phyloP scores from a whole-genome alignment of 2,113 vertebrate genomes.

The Cheilinus undulatus region DNA sequence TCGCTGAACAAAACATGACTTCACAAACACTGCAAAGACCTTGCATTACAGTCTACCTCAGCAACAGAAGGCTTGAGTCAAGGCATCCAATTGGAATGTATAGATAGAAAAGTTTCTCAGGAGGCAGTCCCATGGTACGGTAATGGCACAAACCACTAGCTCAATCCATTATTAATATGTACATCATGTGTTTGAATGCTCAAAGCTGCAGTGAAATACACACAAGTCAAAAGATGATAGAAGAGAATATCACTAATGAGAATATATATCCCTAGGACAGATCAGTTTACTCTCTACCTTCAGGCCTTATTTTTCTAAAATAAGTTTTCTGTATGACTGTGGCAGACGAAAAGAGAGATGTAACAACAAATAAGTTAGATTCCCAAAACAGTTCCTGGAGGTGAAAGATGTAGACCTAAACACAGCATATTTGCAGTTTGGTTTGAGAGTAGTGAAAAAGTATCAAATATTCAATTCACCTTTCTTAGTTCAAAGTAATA shows the following conservation, averaged over 20 bases:
- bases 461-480: background rate
- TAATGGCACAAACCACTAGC: constrained; percentile 52
- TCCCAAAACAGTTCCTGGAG: background rate
- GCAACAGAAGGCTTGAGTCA: constrained; percentile 64
- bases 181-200: constrained; percentile 55
- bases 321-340: background rate
- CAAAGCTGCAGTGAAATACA: constrained; percentile 39
- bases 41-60: constrained; percentile 43
- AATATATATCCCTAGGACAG: background rate
- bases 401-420: background rate
- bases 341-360: background rate
- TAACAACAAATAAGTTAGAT: background rate
- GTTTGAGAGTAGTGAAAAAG: background rate
- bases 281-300: background rate
- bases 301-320: constrained; percentile 5
- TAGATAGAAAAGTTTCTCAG: constrained; percentile 74
- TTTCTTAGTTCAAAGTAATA: background rate
- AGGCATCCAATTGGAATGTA: constrained; percentile 86
- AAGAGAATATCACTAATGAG: constrained; percentile 20
- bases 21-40: constrained; percentile 38
- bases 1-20: constrained; percentile 30
- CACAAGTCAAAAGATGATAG: constrained; percentile 29
- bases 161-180: constrained; percentile 64
- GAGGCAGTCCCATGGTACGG: constrained; percentile 73
- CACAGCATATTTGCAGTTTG: constrained; percentile 1